A percentile compares a stretch with the other conserved stretches of the same genome.
Conservation (phyloP, 2,797 vertebrate species). For the Peromyscus aztecus region DNA sequence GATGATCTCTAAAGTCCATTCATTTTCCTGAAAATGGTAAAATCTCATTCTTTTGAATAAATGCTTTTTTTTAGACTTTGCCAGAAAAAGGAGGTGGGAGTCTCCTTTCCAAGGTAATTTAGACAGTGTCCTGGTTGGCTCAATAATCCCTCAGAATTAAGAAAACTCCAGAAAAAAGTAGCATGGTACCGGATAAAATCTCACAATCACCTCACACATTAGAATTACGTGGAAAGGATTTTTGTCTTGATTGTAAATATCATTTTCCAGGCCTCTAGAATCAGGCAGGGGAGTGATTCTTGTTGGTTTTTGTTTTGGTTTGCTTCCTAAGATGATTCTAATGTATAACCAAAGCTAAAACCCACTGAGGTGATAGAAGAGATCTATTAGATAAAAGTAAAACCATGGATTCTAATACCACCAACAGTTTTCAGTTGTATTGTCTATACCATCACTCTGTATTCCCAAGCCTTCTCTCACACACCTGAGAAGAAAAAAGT, state of each 20-base stretch:
- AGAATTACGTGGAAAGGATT: background rate
- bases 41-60: background rate
- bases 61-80: background rate
- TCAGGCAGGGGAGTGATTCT: background rate
- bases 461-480: background rate
- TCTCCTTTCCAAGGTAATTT: background rate
- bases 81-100: background rate
- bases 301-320: background rate
- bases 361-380: background rate
- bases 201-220: background rate
- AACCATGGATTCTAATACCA: background rate
- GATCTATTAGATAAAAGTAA: background rate
- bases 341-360: background rate
- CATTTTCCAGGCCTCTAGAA: background rate
- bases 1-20: background rate
- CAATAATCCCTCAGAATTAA: background rate
- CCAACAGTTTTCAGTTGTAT: background rate
- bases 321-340: background rate
- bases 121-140: background rate
- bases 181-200: too few relatives aligned
- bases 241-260: background rate
- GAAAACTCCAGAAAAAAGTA: background rate
- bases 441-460: accelerated
- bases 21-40: background rate
- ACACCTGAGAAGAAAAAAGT: background rate